Percentiles rank a stretch among this genome's conserved stretches.
These are phyloP conservation scores for Myanophis thanlyinensis DNA, from an alignment of 2,113 vertebrate species.

Conservation along the genomic window DNA sequence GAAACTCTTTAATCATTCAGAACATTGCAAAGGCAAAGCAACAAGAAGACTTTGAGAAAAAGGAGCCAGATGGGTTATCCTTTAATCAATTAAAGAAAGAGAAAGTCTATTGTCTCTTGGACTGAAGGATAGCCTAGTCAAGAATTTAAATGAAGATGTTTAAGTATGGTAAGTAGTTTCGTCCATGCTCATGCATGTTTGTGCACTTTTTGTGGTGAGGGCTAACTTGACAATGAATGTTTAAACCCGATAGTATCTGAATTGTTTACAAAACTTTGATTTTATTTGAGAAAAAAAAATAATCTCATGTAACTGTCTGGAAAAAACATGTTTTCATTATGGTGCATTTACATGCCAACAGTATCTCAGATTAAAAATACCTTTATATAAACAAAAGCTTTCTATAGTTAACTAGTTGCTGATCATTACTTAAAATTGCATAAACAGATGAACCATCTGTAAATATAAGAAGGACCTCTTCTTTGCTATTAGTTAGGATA, in stretches of 20 bases:
- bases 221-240: background rate
- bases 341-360: background rate
- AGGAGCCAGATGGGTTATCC: background rate
- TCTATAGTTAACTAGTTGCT: background rate
- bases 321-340: background rate
- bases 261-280: background rate
- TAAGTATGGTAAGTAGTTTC: conserved; percentile 7
- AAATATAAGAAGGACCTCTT: background rate
- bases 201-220: background rate
- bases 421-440: background rate
- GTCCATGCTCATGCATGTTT: background rate
- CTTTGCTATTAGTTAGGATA: background rate
- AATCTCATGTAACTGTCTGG: background rate
- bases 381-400: background rate
- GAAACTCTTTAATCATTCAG: background rate
- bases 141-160: background rate
- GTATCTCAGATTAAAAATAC: background rate
- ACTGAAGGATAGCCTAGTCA: background rate
- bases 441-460: background rate
- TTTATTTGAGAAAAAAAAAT: background rate
- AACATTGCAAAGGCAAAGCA: background rate
- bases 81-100: background rate
- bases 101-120: background rate
- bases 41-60: background rate
- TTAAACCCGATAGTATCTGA: background rate